Percentiles rank a stretch among this genome's conserved stretches.
Conservation (phyloP, 2,113 vertebrate species). For the Syrrhaptes paradoxus region DNA sequence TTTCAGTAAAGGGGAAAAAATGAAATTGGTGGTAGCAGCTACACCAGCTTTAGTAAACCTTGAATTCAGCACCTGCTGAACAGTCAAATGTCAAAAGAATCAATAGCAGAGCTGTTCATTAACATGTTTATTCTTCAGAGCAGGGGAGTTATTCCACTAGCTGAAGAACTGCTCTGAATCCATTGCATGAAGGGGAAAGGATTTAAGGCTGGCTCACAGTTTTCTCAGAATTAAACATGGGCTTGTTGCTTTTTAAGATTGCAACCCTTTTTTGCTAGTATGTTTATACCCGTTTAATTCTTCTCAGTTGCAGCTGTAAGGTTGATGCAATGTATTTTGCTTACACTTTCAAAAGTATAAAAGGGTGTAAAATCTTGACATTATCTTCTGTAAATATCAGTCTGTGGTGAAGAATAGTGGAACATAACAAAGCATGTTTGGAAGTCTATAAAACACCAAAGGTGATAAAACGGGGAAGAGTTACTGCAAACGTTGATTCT, state of each 20-base stretch:
- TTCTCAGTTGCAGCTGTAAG: background rate
- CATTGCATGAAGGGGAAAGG: background rate
- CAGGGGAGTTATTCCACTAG: background rate
- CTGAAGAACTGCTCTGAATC: background rate
- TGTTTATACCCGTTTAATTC: background rate
- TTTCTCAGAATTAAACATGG: background rate
- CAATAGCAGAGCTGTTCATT: background rate
- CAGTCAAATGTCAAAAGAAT: constrained; percentile 23
- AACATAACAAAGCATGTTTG: background rate
- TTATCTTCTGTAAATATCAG: background rate
- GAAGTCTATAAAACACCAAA: background rate
- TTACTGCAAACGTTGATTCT: background rate
- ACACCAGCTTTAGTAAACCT: background rate
- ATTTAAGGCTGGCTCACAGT: background rate
- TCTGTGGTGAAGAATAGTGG: background rate
- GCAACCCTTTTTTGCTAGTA: background rate
- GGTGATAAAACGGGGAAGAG: background rate
- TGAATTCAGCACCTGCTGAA: background rate
- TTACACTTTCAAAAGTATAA: background rate
- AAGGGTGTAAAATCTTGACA: background rate
- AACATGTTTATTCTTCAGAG: background rate
- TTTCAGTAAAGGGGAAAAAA: background rate
- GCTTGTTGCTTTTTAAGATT: background rate
- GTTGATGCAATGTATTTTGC: background rate
- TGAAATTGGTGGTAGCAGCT: background rate